These are phyloP conservation scores for Phalacrocorax carbo DNA, from an alignment of 2,113 vertebrate genomes.

Conservation along the genomic window DNA sequence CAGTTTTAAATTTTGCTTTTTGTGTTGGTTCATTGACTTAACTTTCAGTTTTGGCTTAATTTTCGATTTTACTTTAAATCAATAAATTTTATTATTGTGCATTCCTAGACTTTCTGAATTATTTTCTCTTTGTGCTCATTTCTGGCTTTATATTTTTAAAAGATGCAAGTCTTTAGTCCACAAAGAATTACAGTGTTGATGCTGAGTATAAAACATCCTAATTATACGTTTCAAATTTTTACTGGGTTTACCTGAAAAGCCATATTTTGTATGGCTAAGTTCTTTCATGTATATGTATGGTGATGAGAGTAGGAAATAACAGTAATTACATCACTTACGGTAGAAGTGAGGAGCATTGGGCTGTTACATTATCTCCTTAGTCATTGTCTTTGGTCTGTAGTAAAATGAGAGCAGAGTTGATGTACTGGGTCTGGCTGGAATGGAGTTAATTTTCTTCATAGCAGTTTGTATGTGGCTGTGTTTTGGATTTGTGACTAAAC, in stretches of 20 bases:
- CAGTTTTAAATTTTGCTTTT: background rate
- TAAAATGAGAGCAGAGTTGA: background rate
- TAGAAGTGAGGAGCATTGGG: background rate
- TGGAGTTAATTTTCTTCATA: background rate
- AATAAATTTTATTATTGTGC: background rate
- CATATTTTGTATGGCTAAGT: background rate
- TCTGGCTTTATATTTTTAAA: background rate
- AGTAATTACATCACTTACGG: background rate
- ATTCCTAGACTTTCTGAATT: background rate
- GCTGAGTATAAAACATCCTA: background rate
- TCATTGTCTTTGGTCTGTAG: background rate
- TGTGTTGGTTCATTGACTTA: background rate
- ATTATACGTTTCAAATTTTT: background rate
- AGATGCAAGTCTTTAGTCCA: background rate
- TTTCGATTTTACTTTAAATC: background rate
- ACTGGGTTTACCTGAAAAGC: background rate
- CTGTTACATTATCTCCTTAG: background rate
- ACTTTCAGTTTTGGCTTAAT: background rate
- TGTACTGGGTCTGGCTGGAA: background rate
- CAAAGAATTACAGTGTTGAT: background rate
- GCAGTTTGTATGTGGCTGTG: background rate
- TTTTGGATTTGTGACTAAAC: background rate
- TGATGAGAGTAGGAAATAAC: background rate
- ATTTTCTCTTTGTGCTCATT: background rate
- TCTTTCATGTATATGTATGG: background rate